Evolutionary conservation across 2,888 invertebrate genomes (phyloP), one percentile per base, ranked within the genome.

Genomic region (Galeruca laticollis): DNA sequence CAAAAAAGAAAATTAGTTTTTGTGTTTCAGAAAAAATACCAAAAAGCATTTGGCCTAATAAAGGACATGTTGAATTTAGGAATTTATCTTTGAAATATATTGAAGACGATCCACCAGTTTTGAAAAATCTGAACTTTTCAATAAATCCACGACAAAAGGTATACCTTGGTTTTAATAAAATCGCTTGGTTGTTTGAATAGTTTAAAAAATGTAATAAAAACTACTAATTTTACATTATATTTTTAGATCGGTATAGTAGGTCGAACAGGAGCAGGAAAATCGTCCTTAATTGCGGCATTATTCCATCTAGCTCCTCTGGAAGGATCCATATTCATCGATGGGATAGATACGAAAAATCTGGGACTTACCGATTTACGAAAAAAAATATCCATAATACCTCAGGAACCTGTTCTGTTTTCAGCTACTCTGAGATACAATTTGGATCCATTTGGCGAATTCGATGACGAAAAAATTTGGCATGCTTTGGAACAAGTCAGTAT

Each of bases 321-420:
- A 62, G 97, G 97, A 0, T 83, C 87, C 26, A 90, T 97, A 40
- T 83, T 86, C 69, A 93, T 97, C 67, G 97, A 97, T 81, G 91
- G 89, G 9, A 82, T 95, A 0, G 89, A 93, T 69, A 92, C 90
- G 0, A 89, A 88, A 54, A 86, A 87, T 18, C 88, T 97, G 40
- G 93, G 93, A 0, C 87, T 97, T 2, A 89, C 92, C 82, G 93
- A 94, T 79, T 86, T 98, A 33, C 87, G 97, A 60, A 90, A 89
- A 64, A 92, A 91, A 78, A 93, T 98, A 66, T 93, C 97, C 0
- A 97, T 97, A 70, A 97, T 98, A 80, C 97, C 97, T 0, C 97
- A 97, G 87, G 96, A 96, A 80, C 96, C 96, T 0, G 91, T 96
- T 21, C 84, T 97, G 15, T 96, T 97, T 83, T 93, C 93, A 0